Conservation (phyloP, 2,888 invertebrate genomes). For the Phortica magna region DNA sequence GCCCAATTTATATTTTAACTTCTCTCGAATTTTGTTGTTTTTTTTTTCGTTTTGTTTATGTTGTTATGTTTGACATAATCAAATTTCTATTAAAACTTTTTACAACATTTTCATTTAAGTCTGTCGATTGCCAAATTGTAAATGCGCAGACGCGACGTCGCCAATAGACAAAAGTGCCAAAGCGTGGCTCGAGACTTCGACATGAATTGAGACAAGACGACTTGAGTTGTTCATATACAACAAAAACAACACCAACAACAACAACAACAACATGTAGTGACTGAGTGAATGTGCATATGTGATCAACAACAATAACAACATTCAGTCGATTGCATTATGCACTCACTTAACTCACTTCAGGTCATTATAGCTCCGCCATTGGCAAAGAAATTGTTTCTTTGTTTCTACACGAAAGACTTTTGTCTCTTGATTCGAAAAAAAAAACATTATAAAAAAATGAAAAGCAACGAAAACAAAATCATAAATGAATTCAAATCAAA, state of each 20-base stretch:
- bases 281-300: not conserved
- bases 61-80: not conserved
- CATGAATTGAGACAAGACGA: no score
- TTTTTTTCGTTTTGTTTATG: not conserved
- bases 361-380: not conserved
- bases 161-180: not conserved
- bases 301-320: not conserved
- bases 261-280: not conserved
- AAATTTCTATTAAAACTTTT: not conserved
- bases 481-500: not conserved
- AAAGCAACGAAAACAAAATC: not conserved
- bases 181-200: not conserved
- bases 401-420: not conserved
- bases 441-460: not conserved
- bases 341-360: not conserved
- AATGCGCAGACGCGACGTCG: not conserved
- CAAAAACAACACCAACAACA: no score
- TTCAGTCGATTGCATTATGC: not conserved
- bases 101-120: not conserved
- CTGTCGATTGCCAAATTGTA: not conserved
- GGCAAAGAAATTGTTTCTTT: not conserved
- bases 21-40: not conserved
- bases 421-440: not conserved
- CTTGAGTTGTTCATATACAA: no score
- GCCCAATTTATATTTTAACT: not conserved